These are phyloP conservation scores for Telenomus remus DNA, from an alignment of 1,140 invertebrate species.

Conservation along the genomic window DNA sequence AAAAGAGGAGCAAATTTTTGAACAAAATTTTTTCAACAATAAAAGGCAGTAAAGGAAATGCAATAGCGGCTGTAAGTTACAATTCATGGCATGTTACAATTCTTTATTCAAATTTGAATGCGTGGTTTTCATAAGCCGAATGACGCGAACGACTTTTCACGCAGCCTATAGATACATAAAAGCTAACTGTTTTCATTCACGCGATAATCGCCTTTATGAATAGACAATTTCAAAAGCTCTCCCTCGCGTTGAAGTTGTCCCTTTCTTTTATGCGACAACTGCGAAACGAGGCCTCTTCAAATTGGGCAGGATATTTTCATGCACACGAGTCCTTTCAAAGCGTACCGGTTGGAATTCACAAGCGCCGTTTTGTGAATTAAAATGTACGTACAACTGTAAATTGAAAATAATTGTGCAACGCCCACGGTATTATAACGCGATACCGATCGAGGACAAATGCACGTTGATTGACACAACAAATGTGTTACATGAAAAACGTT, in stretches of 20 bases:
- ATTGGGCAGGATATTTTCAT: too few relatives aligned
- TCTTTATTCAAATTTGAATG: constrained; percentile 45
- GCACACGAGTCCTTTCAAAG: too few relatives aligned
- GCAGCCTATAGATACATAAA: constrained; percentile 13
- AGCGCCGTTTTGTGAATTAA: too few relatives aligned
- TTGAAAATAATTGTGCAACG: constrained; percentile 30
- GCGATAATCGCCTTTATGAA: constrained; percentile 17
- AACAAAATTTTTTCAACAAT: too few relatives aligned
- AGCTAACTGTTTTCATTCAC: constrained; percentile 30
- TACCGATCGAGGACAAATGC: constrained; percentile 32
- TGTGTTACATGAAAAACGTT: constrained; percentile 20
- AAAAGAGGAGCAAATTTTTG: constrained; percentile 2
- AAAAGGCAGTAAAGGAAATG: too few relatives aligned
- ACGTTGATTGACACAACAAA: constrained; percentile 35
- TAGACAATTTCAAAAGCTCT: constrained; percentile 7
- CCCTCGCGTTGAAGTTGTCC: neutral
- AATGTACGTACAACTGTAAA: too few relatives aligned
- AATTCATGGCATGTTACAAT: constrained; percentile 8
- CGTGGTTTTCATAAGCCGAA: constrained; percentile 26
- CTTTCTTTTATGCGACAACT: neutral
- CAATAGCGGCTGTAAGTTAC: too few relatives aligned
- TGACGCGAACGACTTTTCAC: constrained; percentile 36
- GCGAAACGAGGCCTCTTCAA: neutral
- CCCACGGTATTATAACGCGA: constrained; percentile 20
- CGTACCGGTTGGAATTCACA: too few relatives aligned